Evolutionary conservation across 2,888 invertebrate species (phyloP), one percentile per base, ranked within the genome.

Genomic region (Ichneumoninae sp.): DNA sequence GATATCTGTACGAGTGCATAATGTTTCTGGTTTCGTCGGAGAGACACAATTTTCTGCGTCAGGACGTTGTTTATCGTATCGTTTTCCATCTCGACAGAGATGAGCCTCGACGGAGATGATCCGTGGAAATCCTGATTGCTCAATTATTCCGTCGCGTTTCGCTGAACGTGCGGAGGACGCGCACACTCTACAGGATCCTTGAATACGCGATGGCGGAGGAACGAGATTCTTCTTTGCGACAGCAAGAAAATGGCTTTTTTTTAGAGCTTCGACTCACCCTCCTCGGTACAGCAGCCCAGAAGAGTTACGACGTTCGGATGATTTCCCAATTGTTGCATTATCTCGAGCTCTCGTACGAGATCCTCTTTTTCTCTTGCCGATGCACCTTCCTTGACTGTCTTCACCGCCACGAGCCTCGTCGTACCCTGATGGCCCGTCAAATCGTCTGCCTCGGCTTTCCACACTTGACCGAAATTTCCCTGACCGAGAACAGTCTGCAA

Each of bases 361-460:
- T 97, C 97, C 87, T 96, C 96, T 89, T 97, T 97, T 89, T 97
- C 97, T 85, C 96, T 96, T 88, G 96, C 96, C 22, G 96, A 96
- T 7, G 97, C 97, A 54, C 96, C 96, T 88, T 97, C 97, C 91
- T 97, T 96, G 77, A 97, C 96, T 10, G 96, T 97, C 93, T 98
- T 98, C 7, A 98, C 97, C 4, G 98, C 98, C n/a, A 98, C 98
- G 85, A 97, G 95, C 81, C 97, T 95, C 26, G 97, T 97, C 84
- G 97, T 95, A 0, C 97, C 97, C 87, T 96, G 96, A 90, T 97
- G 97, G 0, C 96, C 97, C 68, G 96, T 96, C 79, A 97, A 94
- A 90, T 97, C 97, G 89, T 97, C 97, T 0, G 97, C 97, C 93
- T 97, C 97, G 3, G 97, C 97, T 94, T 97, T 97, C 97, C 97